These are phyloP conservation scores for Paracentrotus lividus DNA, from an alignment of 53 echinoderm and acorn worm species.

Conservation along the genomic window DNA sequence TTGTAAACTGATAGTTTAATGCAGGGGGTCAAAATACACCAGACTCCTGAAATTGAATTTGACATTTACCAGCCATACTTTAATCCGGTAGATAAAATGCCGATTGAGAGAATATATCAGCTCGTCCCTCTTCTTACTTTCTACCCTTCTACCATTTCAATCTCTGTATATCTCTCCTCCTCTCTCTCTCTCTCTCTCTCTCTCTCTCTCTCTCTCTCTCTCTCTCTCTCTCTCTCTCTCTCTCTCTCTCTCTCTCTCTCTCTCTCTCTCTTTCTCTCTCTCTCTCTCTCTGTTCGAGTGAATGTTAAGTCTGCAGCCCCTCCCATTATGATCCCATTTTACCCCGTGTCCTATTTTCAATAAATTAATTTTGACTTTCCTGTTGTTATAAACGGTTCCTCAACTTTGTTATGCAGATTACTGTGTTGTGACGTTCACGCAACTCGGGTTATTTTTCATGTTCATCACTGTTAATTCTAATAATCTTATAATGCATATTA, in stretches of 20 bases:
- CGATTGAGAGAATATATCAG: slow-evolving; percentile 28
- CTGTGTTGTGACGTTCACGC: not conserved
- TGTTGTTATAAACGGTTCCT: not conserved
- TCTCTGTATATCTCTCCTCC: not conserved
- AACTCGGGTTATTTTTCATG: too few relatives aligned
- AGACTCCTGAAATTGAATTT: slow-evolving; percentile 48
- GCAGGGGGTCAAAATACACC: slow-evolving; percentile 48
- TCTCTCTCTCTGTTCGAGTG: not conserved
- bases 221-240: not conserved
- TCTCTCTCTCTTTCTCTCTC: not conserved
- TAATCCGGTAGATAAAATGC: slow-evolving; percentile 35
- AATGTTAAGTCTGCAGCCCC: slow-evolving; percentile 2
- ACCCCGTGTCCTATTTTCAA: not conserved
- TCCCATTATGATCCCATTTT: slow-evolving; percentile 9
- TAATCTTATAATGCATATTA: too few relatives aligned
- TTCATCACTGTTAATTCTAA: too few relatives aligned
- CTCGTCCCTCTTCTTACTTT: too few relatives aligned
- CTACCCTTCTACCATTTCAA: not conserved
- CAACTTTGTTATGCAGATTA: not conserved
- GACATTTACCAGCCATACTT: slow-evolving; percentile 41
- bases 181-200: not conserved
- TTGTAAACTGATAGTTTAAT: slow-evolving; percentile 40
- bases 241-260: not conserved
- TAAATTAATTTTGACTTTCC: not conserved
- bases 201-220: not conserved